phyloP scores from a whole-genome alignment of 2,888 invertebrate genomes.

The Hydrotaea diabolus region DNA sequence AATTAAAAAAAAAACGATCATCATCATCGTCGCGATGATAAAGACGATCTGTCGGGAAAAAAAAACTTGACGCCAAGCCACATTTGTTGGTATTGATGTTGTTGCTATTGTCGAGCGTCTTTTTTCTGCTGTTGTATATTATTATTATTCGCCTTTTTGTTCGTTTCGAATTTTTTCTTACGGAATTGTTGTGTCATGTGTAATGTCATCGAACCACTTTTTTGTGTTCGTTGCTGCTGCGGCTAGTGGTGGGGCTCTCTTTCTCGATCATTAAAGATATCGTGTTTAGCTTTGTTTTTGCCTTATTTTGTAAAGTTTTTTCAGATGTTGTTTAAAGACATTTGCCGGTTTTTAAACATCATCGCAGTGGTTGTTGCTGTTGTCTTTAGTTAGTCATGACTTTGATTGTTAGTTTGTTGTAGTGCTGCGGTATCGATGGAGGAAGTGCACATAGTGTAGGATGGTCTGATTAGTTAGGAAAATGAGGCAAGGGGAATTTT shows the following conservation, averaged over 20 bases:
- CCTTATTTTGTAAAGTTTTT: background rate
- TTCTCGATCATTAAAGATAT: slow-evolving; percentile 45
- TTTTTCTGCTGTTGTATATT: background rate
- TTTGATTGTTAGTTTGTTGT: slow-evolving; percentile 39
- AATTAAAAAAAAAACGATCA: background rate
- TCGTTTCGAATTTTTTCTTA: slow-evolving; percentile 43
- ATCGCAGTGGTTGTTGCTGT: slow-evolving; percentile 9
- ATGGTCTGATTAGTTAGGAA: background rate
- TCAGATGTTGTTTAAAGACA: slow-evolving; percentile 43
- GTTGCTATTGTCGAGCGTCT: background rate
- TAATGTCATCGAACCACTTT: slow-evolving; percentile 68
- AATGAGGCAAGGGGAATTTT: no score
- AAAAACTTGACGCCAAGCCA: slow-evolving; percentile 61
- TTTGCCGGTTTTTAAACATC: slow-evolving; percentile 24
- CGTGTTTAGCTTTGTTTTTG: slow-evolving; percentile 26
- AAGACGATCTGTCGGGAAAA: slow-evolving; percentile 33
- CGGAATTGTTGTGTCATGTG: slow-evolving; percentile 65
- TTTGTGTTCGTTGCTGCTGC: slow-evolving; percentile 40
- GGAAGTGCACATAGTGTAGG: background rate
- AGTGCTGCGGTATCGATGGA: background rate
- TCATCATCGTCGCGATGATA: background rate
- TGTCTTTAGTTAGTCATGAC: slow-evolving; percentile 63
- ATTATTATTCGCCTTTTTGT: slow-evolving; percentile 42
- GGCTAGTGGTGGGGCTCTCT: slow-evolving; percentile 3
- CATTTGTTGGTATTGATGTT: background rate